phyloP scores from a whole-genome alignment of 1,140 invertebrate species.

The Armadillidium nasatum region DNA sequence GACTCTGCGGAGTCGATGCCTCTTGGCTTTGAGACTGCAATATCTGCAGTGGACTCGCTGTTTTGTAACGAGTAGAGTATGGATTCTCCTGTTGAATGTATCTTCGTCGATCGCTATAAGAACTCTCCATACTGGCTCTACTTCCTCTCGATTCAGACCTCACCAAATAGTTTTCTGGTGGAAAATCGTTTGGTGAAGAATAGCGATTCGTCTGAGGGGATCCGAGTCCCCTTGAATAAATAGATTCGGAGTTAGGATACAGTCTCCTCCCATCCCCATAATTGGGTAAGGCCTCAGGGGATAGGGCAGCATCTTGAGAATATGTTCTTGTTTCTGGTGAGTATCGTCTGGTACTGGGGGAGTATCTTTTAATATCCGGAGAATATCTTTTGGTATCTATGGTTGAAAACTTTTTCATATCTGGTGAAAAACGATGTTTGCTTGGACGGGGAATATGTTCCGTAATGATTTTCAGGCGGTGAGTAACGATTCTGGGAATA shows the following conservation, averaged over 20 bases:
- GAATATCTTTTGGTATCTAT: constrained; percentile 37
- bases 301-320: constrained; percentile 16
- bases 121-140: constrained; percentile 37
- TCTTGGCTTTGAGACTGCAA: constrained; percentile 20
- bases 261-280: constrained; percentile 20
- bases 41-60: not conserved
- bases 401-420: constrained; percentile 39
- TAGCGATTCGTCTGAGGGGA: not conserved
- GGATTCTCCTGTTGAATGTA: not conserved
- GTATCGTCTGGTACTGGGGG: constrained; percentile 25
- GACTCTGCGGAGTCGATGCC: constrained; percentile 34
- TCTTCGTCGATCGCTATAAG: constrained; percentile 17
- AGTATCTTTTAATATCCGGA: constrained; percentile 26
- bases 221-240: not conserved
- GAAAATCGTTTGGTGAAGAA: constrained; percentile 9
- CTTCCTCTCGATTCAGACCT: constrained; percentile 35
- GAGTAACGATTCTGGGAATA: constrained; percentile 35
- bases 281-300: constrained; percentile 22
- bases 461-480: constrained; percentile 40
- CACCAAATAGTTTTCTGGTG: constrained; percentile 34
- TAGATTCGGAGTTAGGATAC: not conserved
- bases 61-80: not conserved
- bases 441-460: constrained; percentile 41
- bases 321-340: constrained; percentile 27
- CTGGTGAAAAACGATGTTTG: constrained; percentile 38